Evolutionary conservation across 2,797 vertebrate genomes (phyloP).

Genomic region (Pseudocheirus occidentalis): DNA sequence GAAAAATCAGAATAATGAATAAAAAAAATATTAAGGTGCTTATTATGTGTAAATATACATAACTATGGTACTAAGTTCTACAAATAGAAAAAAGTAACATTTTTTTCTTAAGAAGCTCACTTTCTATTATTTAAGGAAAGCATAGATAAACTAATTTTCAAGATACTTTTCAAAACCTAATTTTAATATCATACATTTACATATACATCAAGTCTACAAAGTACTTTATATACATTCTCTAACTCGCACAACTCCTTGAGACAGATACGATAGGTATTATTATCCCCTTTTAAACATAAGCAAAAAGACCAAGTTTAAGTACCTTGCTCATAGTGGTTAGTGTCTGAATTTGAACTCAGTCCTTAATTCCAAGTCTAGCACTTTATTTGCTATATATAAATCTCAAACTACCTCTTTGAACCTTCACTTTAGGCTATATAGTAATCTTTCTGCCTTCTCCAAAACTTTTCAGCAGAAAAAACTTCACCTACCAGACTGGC

Average conservation of each 20-base stretch:
- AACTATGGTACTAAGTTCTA: not conserved
- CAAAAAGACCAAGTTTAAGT: not conserved
- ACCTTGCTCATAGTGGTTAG: not conserved
- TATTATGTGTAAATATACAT: not conserved
- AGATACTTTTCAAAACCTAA: conserved; percentile 72
- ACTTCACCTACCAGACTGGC: not conserved
- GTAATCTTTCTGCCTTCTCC: not conserved
- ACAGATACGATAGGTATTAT: not conserved
- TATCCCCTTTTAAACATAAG: not conserved
- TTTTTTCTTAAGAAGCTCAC: not conserved
- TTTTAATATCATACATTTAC: conserved; percentile 66
- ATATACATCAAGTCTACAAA: not conserved
- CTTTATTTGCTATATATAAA: not conserved
- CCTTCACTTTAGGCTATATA: not conserved
- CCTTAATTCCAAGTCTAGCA: not conserved
- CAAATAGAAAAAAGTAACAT: not conserved
- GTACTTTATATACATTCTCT: not conserved
- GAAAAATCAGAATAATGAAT: conserved; percentile 61
- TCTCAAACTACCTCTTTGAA: not conserved
- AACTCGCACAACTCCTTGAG: not conserved
- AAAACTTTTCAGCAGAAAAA: not conserved
- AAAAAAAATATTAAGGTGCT: not conserved
- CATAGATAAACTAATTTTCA: conserved; percentile 58
- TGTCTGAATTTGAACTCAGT: not conserved
- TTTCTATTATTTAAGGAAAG: conserved; percentile 51